phyloP scores from a whole-genome alignment of 1,140 invertebrate species.

The Metaphire vulgaris region DNA sequence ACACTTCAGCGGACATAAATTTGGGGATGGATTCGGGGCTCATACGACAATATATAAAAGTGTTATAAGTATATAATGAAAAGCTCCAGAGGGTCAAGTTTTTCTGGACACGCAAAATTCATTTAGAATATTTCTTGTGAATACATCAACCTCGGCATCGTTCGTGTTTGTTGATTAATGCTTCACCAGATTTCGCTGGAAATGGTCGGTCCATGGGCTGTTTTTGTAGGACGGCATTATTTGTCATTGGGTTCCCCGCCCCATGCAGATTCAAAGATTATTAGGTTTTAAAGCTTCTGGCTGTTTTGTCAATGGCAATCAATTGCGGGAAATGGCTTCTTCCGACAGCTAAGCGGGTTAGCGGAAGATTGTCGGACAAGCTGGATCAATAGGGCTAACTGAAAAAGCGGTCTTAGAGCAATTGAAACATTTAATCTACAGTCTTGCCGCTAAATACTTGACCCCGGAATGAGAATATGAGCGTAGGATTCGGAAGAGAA shows the following conservation, averaged over 20 bases:
- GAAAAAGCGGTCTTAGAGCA: neutral
- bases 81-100: too few species aligned
- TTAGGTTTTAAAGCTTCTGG: neutral
- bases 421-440: neutral
- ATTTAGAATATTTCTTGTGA: neutral
- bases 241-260: neutral
- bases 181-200: neutral
- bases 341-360: neutral
- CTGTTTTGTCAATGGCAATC: slow-evolving; percentile 2
- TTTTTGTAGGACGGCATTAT: neutral
- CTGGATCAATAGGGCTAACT: neutral
- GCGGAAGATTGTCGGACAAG: neutral
- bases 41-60: too few species aligned
- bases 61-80: too few species aligned
- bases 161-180: neutral
- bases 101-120: neutral
- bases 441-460: neutral
- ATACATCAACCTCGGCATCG: neutral
- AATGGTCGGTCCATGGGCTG: neutral
- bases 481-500: too few species aligned
- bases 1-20: too few species aligned
- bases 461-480: too few species aligned
- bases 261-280: neutral
- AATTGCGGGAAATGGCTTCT: neutral
- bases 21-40: too few species aligned